Conservation (phyloP, 2,888 invertebrate species). For the Calliopum simillimum region DNA sequence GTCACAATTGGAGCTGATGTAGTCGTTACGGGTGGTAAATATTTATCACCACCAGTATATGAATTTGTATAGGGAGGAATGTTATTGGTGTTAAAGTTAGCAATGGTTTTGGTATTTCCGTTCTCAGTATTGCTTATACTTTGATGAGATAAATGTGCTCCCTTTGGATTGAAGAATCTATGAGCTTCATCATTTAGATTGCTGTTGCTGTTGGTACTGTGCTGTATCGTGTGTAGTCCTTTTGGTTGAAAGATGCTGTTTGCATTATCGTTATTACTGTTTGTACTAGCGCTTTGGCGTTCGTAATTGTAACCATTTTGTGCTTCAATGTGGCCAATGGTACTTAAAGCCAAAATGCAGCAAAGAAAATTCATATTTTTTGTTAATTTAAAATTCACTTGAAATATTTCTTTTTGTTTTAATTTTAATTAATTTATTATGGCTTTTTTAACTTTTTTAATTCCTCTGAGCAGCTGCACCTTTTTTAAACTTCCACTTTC, state of each 20-base stretch:
- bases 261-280: background rate
- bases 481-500: background rate
- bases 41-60: conserved; percentile 55
- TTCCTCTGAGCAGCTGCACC: background rate
- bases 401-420: background rate
- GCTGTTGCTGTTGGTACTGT: background rate
- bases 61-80: too few relatives aligned
- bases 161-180: background rate
- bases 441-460: background rate
- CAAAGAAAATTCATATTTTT: background rate
- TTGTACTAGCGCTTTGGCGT: background rate
- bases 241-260: background rate
- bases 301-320: conserved; percentile 3
- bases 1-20: conserved; percentile 55
- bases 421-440: background rate
- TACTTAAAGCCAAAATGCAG: background rate
- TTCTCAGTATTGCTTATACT: background rate
- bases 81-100: conserved; percentile 2
- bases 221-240: background rate
- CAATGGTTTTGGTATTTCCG: background rate
- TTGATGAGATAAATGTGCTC: background rate
- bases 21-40: conserved; percentile 54
- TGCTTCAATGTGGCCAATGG: background rate
- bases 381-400: background rate
- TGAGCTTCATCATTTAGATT: background rate